Conservation (phyloP, 2,113 vertebrate genomes). For the Calyptommatus sinebrachiatus region DNA sequence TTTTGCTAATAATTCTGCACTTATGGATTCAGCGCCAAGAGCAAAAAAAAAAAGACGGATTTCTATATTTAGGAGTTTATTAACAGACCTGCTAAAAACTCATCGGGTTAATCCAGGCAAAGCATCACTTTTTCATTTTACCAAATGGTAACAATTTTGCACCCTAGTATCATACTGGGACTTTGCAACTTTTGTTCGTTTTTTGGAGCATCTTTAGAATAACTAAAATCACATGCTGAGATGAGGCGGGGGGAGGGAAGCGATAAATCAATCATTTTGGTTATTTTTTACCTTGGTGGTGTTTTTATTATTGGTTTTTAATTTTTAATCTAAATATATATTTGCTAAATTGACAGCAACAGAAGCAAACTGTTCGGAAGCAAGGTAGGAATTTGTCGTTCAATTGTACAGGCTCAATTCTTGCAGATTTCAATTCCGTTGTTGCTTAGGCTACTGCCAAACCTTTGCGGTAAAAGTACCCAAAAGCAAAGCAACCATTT, state of each 20-base stretch:
- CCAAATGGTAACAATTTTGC: not conserved
- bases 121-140: not conserved
- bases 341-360: not conserved
- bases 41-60: not conserved
- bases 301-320: no score
- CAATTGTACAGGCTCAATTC: not conserved
- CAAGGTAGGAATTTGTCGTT: not conserved
- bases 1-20: not conserved
- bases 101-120: not conserved
- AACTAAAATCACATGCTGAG: not conserved
- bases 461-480: slow-evolving; percentile 13
- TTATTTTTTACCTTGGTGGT: not conserved
- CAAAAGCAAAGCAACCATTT: slow-evolving; percentile 11
- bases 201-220: not conserved
- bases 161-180: not conserved
- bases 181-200: not conserved
- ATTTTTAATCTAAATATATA: not conserved
- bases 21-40: not conserved
- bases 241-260: not conserved
- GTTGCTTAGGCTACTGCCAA: slow-evolving; percentile 27
- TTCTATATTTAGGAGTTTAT: not conserved
- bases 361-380: not conserved
- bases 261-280: not conserved
- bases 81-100: not conserved
- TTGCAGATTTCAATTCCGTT: slow-evolving; percentile 4